phyloP scores from a whole-genome alignment of 2,113 vertebrate species.

The Vulpes vulpes region DNA sequence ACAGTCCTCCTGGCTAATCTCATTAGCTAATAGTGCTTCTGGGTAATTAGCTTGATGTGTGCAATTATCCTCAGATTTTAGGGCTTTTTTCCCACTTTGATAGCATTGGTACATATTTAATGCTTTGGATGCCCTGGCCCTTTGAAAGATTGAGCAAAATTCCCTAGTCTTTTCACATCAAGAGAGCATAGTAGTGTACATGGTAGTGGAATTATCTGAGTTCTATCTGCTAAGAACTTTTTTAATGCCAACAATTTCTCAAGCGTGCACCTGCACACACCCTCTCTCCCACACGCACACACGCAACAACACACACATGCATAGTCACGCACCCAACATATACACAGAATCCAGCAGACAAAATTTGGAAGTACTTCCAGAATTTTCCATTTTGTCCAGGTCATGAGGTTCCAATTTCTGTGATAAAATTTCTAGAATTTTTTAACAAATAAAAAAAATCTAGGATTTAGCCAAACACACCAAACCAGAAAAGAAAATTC shows the following conservation, averaged over 20 bases:
- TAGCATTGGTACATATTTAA: slow-evolving; percentile 64
- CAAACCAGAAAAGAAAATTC: not conserved
- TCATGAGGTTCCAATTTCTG: not conserved
- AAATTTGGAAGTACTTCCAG: slow-evolving; percentile 45
- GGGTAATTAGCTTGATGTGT: slow-evolving; percentile 81
- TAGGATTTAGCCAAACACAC: not conserved
- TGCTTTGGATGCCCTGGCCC: slow-evolving; percentile 32
- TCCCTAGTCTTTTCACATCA: slow-evolving; percentile 39
- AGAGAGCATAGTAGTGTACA: not conserved
- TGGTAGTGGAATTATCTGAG: not conserved
- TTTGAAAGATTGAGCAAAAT: slow-evolving; percentile 57
- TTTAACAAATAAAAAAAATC: not conserved
- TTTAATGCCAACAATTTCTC: not conserved
- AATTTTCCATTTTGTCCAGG: slow-evolving; percentile 41
- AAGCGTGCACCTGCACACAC: not conserved
- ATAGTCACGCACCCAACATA: not conserved
- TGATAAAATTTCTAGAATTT: slow-evolving; percentile 6
- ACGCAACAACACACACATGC: not conserved
- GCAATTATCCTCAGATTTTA: slow-evolving; percentile 82
- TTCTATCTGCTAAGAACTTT: not conserved
- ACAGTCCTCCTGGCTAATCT: slow-evolving; percentile 80
- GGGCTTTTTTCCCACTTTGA: slow-evolving; percentile 49
- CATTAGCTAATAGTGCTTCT: slow-evolving; percentile 84
- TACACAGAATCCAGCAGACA: not conserved
- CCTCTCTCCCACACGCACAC: not conserved